Base-by-base conservation (phyloP, 2,888 invertebrate species). In the Dichetophora obliterata region DNA sequence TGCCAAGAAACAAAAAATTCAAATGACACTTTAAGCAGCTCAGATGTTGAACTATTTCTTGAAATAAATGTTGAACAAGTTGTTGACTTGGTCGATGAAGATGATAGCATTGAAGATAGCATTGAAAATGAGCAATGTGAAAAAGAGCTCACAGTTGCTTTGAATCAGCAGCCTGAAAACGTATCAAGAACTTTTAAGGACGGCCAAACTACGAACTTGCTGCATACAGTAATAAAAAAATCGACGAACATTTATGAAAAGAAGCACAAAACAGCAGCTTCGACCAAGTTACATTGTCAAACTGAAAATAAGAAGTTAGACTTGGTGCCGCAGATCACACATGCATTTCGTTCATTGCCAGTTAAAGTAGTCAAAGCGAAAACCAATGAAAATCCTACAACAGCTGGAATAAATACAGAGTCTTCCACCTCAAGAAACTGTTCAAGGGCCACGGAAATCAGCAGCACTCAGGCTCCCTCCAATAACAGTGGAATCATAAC, bases 321-420 rank as follows among this genome's bases (percentile, higher is more conserved):
- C 3, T 50, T 78, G 43, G 76, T 81, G 14, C 78, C 79, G 59
- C 80, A 81, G 75, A 50, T 75, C 43, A 69, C 74, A 70, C 80
- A 80, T 61, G 50, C 27, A 34, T 76, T 75, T 9, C 77, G 78
- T 8, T 71, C 80, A 4, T 69, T 80, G 22, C 76, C 66, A 19
- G 57, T 65, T 1, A 48, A 14, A 22, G 5, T 9, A 54, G 9
- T 22, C 1, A 19, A 65, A 65, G 5, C 63, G 16, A 63, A 6
- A 19, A 4, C 1, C 19, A 37, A 37, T 6, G 31, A 34, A 16
- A 31, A 63, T 11, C 27, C 27, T 6, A 54, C 1, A 27, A n/a
- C 9, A 14, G 27, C 27, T 65, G 63, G 4, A 8, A 31, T 27
- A 37, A 34, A 65, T 65, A 5, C 31, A 65, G 37, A 27, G 1